These are phyloP conservation scores for Prionailurus viverrinus DNA, from an alignment of 2,113 vertebrate species.

Conservation along the genomic window DNA sequence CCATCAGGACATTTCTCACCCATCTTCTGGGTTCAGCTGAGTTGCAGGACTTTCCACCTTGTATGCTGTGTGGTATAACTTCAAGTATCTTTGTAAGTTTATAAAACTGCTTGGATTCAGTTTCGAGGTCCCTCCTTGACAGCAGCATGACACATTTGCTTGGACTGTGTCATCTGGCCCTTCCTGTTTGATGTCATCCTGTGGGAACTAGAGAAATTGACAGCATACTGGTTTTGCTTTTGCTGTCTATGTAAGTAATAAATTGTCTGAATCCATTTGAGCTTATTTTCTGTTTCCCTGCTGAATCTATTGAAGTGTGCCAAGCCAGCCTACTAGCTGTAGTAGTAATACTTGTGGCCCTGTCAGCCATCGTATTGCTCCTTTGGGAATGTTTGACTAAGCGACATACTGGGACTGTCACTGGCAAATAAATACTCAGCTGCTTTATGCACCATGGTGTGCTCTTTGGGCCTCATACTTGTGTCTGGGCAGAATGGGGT, in stretches of 20 bases:
- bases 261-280: constrained; percentile 27
- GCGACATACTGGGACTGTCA: constrained; percentile 12
- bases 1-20: not conserved
- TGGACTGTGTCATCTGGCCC: not conserved
- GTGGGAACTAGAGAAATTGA: not conserved
- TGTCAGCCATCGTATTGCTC: not conserved
- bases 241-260: constrained; percentile 27
- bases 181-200: constrained; percentile 47
- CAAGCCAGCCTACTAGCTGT: not conserved
- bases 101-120: constrained; percentile 25
- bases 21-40: not conserved
- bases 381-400: not conserved
- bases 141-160: not conserved
- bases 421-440: not conserved
- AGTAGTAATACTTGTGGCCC: not conserved
- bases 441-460: not conserved
- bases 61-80: not conserved
- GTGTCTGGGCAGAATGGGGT: not conserved
- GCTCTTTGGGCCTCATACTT: constrained; percentile 10
- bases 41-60: not conserved
- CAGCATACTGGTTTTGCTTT: constrained; percentile 38
- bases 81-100: not conserved
- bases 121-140: not conserved
- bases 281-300: not conserved
- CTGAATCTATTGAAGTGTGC: not conserved